A percentile compares a stretch with the other conserved stretches of the same genome.
Conservation (phyloP, 2,113 vertebrate species). For the Nyctereutes procyonoides region DNA sequence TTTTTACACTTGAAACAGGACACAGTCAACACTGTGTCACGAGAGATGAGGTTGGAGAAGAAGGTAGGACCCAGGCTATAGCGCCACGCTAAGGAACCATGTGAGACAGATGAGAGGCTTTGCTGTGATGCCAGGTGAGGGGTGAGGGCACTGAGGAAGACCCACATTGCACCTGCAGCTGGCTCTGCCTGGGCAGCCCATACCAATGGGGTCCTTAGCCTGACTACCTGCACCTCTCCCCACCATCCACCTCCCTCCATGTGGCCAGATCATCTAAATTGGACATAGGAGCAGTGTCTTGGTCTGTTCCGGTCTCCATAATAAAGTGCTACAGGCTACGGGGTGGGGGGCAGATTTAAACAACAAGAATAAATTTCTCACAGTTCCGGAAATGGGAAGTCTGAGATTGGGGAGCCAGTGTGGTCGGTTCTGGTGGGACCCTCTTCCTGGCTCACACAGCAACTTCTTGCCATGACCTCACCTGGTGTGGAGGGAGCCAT, state of each 20-base stretch:
- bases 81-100: fast-evolving
- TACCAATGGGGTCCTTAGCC: neutral
- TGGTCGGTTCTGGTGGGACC: neutral
- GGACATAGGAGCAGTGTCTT: neutral
- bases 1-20: neutral
- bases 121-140: neutral
- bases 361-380: neutral
- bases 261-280: neutral
- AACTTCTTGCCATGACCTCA: neutral
- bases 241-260: neutral
- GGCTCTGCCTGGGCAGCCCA: neutral
- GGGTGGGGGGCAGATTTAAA: neutral
- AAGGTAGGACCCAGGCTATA: neutral
- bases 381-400: neutral
- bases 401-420: neutral
- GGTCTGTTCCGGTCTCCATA: neutral
- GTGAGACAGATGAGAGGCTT: neutral
- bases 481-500: neutral
- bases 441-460: neutral
- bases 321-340: neutral
- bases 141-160: neutral
- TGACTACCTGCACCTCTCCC: too few relatives aligned
- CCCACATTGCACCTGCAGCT: neutral
- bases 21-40: neutral
- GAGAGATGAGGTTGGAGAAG: neutral